Percentiles rank a stretch among this genome's conserved stretches.
phyloP scores from a whole-genome alignment of 2,888 invertebrate genomes.

The Caenorhabditis becei region DNA sequence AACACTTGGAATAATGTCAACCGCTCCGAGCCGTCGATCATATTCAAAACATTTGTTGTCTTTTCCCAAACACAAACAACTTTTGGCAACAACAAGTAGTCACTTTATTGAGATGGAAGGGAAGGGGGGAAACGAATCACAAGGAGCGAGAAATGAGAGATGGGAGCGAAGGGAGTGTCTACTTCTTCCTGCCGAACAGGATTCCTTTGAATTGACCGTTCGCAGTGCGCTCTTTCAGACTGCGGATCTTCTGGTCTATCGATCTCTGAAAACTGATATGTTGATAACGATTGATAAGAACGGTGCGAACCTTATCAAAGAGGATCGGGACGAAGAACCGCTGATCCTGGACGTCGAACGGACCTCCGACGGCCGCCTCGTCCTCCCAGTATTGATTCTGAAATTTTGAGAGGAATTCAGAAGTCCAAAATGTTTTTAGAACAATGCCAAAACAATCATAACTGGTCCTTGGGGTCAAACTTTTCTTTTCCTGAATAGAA shows the following conservation, averaged over 20 bases:
- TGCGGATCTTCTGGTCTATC: constrained; percentile 61
- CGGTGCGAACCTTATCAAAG: constrained; percentile 30
- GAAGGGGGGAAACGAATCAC: constrained; percentile 37
- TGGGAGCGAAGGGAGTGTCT: not conserved
- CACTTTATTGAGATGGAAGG: constrained; percentile 33
- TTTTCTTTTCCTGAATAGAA: no score
- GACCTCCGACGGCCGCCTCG: constrained; percentile 21
- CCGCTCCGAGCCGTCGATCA: no score
- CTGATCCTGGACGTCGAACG: constrained; percentile 37
- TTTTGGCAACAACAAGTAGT: constrained; percentile 40
- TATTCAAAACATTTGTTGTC: no score
- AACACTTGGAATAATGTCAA: no score
- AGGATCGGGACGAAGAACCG: constrained; percentile 57
- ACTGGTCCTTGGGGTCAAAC: no score
- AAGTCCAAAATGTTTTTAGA: constrained; percentile 7
- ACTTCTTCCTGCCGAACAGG: constrained; percentile 60
- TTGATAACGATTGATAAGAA: not conserved
- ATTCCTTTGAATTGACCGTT: constrained; percentile 65
- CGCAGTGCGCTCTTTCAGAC: constrained; percentile 53
- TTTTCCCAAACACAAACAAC: not conserved
- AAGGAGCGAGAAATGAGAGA: constrained; percentile 6
- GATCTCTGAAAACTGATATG: constrained; percentile 42
- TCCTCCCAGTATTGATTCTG: constrained; percentile 52
- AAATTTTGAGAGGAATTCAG: constrained; percentile 10
- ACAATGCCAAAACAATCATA: not conserved